Evolutionary conservation across 2,113 vertebrate genomes (phyloP), one percentile per base, ranked within the genome.

Genomic region (Myotis lucifugus): DNA sequence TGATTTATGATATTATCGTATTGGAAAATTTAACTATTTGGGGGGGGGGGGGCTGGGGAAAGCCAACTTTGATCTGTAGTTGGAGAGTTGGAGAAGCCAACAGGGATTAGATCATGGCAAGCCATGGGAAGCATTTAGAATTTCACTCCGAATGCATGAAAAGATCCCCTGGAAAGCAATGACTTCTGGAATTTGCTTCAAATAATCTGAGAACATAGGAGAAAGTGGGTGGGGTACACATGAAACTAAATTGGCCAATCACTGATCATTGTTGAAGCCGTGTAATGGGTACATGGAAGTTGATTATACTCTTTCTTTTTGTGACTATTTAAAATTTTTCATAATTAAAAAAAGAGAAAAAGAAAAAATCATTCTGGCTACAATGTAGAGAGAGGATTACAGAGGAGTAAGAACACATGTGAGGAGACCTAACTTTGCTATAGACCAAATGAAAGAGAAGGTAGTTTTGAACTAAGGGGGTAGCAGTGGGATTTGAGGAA

Each of bases 151-250:
- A 66, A 23, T n/a, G n/a, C 23, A 5, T 72, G 46, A 89, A 95
- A 94, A 67, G 29, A 79, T n/a, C 23, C 3, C 17, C 46, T 1
- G 8, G 37, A 78, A 90, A 72, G 13, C 18, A 17, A 17, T 73
- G 67, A 37, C 42, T 61, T 88, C 70, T 86, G 32, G 48, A 52
- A 85, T 76, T 88, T 56, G 52, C 59, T 77, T 97, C 72, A 81
- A 66, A 72, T 37, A 69, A 50, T 23, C 64, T 2, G 23, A 87
- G 52, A 64, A 67, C 34, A 37, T 0, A 72, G 85, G 29, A 29
- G 19, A 70, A 76, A 90, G 13, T 27, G 2, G 15, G 17, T 94
- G 34, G 50, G 14, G 27, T 70, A 9, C 59, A 54, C n/a, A n/a
- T 40, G 42, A 78, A 82, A 76, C 32, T 76, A 90, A 96, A 66